These are phyloP conservation scores for Eriosoma lanigerum DNA, from an alignment of 1,140 invertebrate species.

Conservation along the genomic window DNA sequence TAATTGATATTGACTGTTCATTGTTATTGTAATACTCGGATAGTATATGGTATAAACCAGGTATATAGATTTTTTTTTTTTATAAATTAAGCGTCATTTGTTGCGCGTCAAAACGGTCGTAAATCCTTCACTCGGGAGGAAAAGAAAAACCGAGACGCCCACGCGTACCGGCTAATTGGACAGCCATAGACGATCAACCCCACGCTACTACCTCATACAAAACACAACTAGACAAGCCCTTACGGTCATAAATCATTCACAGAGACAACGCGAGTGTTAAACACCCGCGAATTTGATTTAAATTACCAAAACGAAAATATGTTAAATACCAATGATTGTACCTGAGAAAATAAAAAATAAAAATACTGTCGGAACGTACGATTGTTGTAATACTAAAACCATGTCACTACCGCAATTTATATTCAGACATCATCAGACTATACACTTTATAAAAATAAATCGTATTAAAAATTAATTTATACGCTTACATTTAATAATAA, in stretches of 20 bases:
- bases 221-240: slow-evolving; percentile 20
- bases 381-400: too few relatives aligned
- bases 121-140: slow-evolving; percentile 40
- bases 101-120: slow-evolving; percentile 51
- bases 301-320: slow-evolving; percentile 6
- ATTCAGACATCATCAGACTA: too few relatives aligned
- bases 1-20: slow-evolving; percentile 49
- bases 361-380: too few relatives aligned
- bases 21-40: slow-evolving; percentile 39
- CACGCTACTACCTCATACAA: background rate
- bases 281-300: slow-evolving; percentile 28
- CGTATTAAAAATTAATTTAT: too few relatives aligned
- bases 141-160: slow-evolving; percentile 39
- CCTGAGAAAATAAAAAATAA: too few relatives aligned
- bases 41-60: too few relatives aligned
- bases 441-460: too few relatives aligned
- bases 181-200: slow-evolving; percentile 35
- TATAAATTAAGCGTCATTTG: slow-evolving; percentile 52
- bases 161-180: slow-evolving; percentile 49
- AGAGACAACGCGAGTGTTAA: slow-evolving; percentile 12
- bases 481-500: too few relatives aligned
- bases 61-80: slow-evolving; percentile 22
- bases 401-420: too few relatives aligned
- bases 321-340: too few relatives aligned
- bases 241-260: slow-evolving; percentile 19